Evolutionary conservation across 2,113 vertebrate genomes (phyloP).

Genomic region (Suricata suricatta): DNA sequence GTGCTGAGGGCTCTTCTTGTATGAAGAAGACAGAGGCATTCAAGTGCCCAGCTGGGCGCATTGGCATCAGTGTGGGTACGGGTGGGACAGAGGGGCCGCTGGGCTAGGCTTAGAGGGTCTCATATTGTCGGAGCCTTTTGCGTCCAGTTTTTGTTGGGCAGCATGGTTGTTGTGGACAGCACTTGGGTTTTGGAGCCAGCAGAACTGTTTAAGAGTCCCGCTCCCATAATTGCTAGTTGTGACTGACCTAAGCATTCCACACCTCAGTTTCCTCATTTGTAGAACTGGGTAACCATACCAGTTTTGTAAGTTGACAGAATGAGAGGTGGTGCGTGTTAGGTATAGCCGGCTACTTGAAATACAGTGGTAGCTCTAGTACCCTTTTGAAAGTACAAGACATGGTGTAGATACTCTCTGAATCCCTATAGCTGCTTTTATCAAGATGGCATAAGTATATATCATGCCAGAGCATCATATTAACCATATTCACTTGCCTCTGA

Average conservation of each 20-base stretch:
- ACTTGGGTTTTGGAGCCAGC: neutral
- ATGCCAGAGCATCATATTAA: neutral
- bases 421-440: neutral
- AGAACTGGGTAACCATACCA: neutral
- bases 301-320: neutral
- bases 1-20: neutral
- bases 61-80: neutral
- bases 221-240: neutral
- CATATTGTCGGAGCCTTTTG: neutral
- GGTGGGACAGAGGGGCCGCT: neutral
- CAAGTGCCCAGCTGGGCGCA: neutral
- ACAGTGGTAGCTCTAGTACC: neutral
- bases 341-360: neutral
- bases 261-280: neutral
- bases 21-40: neutral
- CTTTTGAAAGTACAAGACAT: neutral
- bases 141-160: conserved; percentile 2
- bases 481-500: neutral
- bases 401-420: neutral
- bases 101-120: neutral
- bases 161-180: neutral
- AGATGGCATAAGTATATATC: neutral
- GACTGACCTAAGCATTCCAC: neutral
- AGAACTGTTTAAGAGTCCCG: neutral
- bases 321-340: neutral